Conservation (phyloP, 2,113 vertebrate genomes). For the Aleadryas rufinucha region DNA sequence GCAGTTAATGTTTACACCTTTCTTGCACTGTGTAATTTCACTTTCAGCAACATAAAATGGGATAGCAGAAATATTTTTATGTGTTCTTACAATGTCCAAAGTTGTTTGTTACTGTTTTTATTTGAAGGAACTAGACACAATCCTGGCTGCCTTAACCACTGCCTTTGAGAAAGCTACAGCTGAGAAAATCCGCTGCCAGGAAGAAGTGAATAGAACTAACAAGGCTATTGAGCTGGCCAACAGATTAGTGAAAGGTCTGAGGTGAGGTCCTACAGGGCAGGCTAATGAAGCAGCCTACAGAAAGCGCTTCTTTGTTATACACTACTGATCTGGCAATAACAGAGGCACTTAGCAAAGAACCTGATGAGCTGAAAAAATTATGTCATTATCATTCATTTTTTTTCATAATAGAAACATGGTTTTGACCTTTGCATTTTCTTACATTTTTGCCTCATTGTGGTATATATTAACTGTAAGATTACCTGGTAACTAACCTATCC, state of each 20-base stretch:
- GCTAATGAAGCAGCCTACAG: slow-evolving; percentile 81
- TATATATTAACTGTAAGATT: slow-evolving; percentile 73
- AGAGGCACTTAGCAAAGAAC: slow-evolving; percentile 83
- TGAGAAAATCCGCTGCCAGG: slow-evolving; percentile 89
- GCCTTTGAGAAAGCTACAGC: slow-evolving; percentile 86
- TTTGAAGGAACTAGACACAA: slow-evolving; percentile 86
- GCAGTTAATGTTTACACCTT: neutral
- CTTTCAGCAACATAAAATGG: slow-evolving; percentile 64
- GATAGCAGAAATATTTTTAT: slow-evolving; percentile 51
- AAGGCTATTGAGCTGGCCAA: slow-evolving; percentile 94
- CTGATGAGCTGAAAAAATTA: slow-evolving; percentile 87
- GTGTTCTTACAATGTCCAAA: slow-evolving; percentile 59
- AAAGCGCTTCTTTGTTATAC: slow-evolving; percentile 83
- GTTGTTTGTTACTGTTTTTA: slow-evolving; percentile 73
- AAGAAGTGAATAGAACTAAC: slow-evolving; percentile 93
- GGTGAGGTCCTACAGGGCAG: slow-evolving; percentile 85
- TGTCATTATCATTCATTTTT: slow-evolving; percentile 86
- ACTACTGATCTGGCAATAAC: slow-evolving; percentile 84
- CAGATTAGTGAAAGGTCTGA: slow-evolving; percentile 94
- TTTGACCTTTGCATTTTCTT: slow-evolving; percentile 85
- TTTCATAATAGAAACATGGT: slow-evolving; percentile 81
- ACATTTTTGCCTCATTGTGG: slow-evolving; percentile 69
- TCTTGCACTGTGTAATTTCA: slow-evolving; percentile 49
- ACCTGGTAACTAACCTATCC: slow-evolving; percentile 70
- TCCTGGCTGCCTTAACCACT: slow-evolving; percentile 82